These are phyloP conservation scores for Microctonus brassicae DNA, from an alignment of 2,888 invertebrate species.

Conservation along the genomic window DNA sequence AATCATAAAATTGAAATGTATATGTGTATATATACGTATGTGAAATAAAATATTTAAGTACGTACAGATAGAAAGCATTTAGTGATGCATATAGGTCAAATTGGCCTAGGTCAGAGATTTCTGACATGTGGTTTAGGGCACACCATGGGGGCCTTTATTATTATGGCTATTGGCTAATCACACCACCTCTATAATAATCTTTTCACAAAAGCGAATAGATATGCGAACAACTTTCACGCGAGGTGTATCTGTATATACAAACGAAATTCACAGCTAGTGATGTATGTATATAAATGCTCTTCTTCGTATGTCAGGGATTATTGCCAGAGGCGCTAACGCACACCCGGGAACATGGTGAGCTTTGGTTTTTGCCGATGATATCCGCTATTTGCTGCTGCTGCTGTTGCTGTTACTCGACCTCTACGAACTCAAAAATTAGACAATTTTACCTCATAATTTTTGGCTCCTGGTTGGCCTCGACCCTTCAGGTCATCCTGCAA, in stretches of 20 bases:
- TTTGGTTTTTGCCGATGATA: not conserved
- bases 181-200: not conserved
- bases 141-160: not conserved
- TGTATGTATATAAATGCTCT: conserved; percentile 44
- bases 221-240: conserved; percentile 61
- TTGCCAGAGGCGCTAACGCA: conserved; percentile 10
- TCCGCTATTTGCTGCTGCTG: not conserved
- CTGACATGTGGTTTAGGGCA: not conserved
- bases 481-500: conserved; percentile 13
- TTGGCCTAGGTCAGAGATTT: conserved; percentile 16
- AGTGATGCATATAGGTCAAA: conserved; percentile 12
- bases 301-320: conserved; percentile 53
- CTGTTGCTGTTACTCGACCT: conserved; percentile 34
- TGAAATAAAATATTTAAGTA: not conserved
- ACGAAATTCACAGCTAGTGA: not conserved
- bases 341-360: conserved; percentile 13
- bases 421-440: conserved; percentile 45
- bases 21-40: no score
- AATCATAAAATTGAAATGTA: not conserved
- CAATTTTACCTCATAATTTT: conserved; percentile 15
- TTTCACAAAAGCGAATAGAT: conserved; percentile 14
- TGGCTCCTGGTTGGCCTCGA: conserved; percentile 19
- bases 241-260: conserved; percentile 40
- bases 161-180: conserved; percentile 18
- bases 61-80: not conserved